Percentiles rank a stretch among this genome's conserved stretches.
These are phyloP conservation scores for Papilio demoleus DNA, from an alignment of 2,888 invertebrate species.

Conservation along the genomic window DNA sequence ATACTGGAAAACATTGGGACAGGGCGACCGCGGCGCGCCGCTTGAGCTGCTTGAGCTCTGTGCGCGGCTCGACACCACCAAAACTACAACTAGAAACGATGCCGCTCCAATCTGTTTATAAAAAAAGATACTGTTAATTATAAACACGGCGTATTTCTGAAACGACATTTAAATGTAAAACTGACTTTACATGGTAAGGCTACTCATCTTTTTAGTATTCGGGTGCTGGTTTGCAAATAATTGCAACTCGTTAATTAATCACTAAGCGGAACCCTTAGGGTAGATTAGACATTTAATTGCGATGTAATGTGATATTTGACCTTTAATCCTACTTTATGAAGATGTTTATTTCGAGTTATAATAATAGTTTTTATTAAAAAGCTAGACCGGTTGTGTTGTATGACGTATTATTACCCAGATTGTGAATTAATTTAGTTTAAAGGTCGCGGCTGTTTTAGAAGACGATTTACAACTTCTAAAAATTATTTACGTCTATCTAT, in stretches of 20 bases:
- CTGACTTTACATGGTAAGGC: no score
- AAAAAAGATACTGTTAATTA: background rate
- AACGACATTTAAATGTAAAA: no score
- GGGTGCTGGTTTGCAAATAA: no score
- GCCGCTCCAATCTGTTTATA: constrained; percentile 55
- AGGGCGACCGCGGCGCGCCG: constrained; percentile 75
- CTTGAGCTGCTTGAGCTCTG: constrained; percentile 49
- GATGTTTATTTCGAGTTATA: no score
- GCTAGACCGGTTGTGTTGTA: constrained; percentile 6
- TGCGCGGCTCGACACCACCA: constrained; percentile 58
- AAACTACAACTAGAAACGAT: constrained; percentile 53
- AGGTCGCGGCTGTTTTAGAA: background rate
- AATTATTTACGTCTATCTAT: no score
- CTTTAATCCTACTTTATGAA: no score
- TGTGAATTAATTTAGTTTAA: background rate
- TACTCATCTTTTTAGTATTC: no score
- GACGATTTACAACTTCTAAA: no score
- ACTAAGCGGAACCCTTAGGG: background rate
- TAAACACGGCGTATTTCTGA: no score
- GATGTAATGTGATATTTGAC: no score
- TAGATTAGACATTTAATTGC: no score
- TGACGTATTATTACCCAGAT: background rate
- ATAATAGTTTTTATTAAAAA: constrained; percentile 3
- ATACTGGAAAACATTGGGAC: constrained; percentile 84
- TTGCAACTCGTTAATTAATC: background rate